These are phyloP conservation scores for Lamprologus tigripictilis DNA, from an alignment of 2,113 vertebrate genomes.

Conservation along the genomic window DNA sequence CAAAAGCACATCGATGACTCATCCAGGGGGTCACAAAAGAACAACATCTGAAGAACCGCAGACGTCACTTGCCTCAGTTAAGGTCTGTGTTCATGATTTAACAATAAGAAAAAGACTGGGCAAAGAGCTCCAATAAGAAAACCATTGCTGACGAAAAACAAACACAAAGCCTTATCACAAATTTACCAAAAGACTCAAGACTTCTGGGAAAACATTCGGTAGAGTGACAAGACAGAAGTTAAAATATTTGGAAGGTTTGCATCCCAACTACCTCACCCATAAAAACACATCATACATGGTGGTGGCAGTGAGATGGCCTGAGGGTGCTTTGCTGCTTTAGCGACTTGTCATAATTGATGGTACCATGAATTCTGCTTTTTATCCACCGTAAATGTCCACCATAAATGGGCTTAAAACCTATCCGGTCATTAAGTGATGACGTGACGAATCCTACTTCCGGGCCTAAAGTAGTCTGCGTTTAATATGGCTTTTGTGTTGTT, in stretches of 20 bases:
- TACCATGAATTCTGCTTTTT: not conserved
- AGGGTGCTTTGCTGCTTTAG: not conserved
- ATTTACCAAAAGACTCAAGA: not conserved
- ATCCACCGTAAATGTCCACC: not conserved
- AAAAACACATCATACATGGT: not conserved
- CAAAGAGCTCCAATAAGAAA: not conserved
- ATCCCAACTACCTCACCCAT: not conserved
- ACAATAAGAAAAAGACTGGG: not conserved
- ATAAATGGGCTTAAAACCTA: not conserved
- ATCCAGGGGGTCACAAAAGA: not conserved
- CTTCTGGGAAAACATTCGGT: not conserved
- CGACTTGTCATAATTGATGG: not conserved
- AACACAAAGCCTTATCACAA: not conserved
- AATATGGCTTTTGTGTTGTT: not conserved
- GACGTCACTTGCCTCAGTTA: not conserved
- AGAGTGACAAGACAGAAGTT: not conserved
- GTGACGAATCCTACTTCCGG: fast-evolving
- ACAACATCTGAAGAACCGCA: not conserved
- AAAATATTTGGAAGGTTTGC: not conserved
- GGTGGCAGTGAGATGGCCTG: not conserved
- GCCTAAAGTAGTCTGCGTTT: fast-evolving
- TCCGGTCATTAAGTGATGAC: fast-evolving
- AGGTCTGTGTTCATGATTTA: not conserved
- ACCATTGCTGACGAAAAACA: not conserved
- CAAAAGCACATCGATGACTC: not conserved